Evolutionary conservation across 2,797 vertebrate genomes (phyloP).

Genomic region (Rhynchotus rufescens): DNA sequence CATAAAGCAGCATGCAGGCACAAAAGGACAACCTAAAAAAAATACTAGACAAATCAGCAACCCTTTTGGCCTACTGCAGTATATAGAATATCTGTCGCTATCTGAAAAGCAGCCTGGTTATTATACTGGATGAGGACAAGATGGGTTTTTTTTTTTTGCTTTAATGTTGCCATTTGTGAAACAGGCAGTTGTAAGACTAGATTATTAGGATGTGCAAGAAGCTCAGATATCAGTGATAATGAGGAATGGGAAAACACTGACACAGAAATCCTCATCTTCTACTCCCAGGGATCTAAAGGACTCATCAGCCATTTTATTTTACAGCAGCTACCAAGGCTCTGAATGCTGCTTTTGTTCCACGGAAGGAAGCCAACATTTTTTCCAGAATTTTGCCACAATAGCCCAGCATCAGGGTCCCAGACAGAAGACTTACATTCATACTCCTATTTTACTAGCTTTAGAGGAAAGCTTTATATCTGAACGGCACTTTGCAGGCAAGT

Average conservation of each 20-base stretch:
- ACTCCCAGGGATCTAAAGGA: fast-evolving
- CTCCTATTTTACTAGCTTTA: neutral
- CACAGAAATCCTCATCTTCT: neutral
- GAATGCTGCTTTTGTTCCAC: neutral
- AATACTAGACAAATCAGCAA: neutral
- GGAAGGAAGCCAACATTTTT: neutral
- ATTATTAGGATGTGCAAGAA: neutral
- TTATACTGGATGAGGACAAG: neutral
- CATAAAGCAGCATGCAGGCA: neutral
- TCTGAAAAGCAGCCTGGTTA: neutral
- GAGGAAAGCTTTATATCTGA: neutral
- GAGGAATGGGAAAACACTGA: neutral
- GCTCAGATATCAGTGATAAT: neutral
- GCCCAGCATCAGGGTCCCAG: neutral
- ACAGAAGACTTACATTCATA: neutral
- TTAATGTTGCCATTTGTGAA: neutral
- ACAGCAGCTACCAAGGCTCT: neutral
- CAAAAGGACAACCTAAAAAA: neutral
- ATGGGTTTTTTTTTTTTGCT: neutral
- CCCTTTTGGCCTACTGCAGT: neutral
- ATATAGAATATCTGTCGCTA: neutral
- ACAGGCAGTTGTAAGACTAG: neutral
- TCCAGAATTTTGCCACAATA: neutral
- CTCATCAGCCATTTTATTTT: neutral
- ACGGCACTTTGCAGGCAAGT: neutral